Evolutionary conservation across 1,140 invertebrate genomes (phyloP), one percentile per base, ranked within the genome.

Genomic region (Drosophila obscura): DNA sequence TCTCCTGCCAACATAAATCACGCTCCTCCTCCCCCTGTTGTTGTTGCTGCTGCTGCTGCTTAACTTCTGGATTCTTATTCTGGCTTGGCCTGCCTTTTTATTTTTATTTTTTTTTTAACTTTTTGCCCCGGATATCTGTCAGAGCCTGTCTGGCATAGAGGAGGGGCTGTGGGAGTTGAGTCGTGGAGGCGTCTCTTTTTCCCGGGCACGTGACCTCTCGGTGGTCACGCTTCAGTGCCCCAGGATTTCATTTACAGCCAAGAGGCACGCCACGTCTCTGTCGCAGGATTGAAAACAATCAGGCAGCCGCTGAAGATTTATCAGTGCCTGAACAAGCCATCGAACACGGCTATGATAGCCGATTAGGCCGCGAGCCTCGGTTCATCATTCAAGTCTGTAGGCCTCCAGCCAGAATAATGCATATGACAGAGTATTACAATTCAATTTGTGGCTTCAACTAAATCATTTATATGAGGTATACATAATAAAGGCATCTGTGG

Each of bases 1-100:
- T 60, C 41, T 68, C 65, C 66, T 57, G 66, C 48, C 66, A 69
- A 88, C 79, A 88, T 87, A 87, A 87, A 87, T 87, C 83, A 87
- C 78, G 63, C 72, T 75, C 24, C 35, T 61, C 15, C 41, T 51
- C 22, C 28, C 48, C 9, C 8, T 28, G 6, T 3, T 53, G 2
- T 7, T 26, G 31, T 58, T 65, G 56, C 50, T 52, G 52, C 60
- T 62, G 71, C 62, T 79, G 58, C 62, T 72, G 60, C 65, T 78
- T 77, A 56, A 66, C 49, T 58, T 75, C 72, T 67, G 62, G 61
- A 50, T 63, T 44, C 26, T 31, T 51, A 24, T 48, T 48, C 35
- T 11, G 35, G 3, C 22, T 13, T 7, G 8, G 9, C 15, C 15
- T 52, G 0, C 26, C 28, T 11, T 52, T 35, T 51, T 62, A 24